Percentiles rank a stretch among this genome's conserved stretches.
These are phyloP conservation scores for Trypoxylus dichotomus DNA, from an alignment of 1,140 invertebrate genomes.

Conservation along the genomic window DNA sequence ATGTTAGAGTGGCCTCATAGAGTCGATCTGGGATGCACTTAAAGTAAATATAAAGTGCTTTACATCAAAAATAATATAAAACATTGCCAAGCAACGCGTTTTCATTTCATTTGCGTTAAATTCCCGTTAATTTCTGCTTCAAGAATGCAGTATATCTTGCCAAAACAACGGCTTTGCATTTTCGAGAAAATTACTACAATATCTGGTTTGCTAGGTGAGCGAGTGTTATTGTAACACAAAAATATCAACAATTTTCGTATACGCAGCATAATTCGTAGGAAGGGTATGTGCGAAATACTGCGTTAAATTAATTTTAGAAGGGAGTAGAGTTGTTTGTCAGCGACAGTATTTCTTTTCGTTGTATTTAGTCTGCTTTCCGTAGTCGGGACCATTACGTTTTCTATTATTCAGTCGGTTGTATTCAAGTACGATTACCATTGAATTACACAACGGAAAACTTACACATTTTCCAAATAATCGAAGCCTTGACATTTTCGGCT, in stretches of 20 bases:
- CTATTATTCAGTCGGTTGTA: slow-evolving; percentile 11
- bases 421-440: neutral
- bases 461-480: neutral
- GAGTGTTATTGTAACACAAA: too few relatives aligned
- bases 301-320: neutral
- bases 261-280: neutral
- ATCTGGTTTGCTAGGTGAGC: too few relatives aligned
- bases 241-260: neutral
- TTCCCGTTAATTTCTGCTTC: too few relatives aligned
- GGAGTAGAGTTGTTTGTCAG: neutral
- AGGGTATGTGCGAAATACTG: neutral
- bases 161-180: too few relatives aligned
- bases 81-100: too few relatives aligned
- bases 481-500: neutral
- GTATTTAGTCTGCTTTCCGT: neutral
- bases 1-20: too few relatives aligned
- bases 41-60: too few relatives aligned
- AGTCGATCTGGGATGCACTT: too few relatives aligned
- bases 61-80: too few relatives aligned
- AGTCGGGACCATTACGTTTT: neutral
- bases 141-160: too few relatives aligned
- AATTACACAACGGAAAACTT: slow-evolving; percentile 1
- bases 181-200: too few relatives aligned
- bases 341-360: neutral
- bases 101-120: too few relatives aligned